Percentiles rank a stretch among this genome's conserved stretches.
Evolutionary conservation across 1,140 invertebrate genomes (phyloP).

Genomic region (Tetraneura akinire): DNA sequence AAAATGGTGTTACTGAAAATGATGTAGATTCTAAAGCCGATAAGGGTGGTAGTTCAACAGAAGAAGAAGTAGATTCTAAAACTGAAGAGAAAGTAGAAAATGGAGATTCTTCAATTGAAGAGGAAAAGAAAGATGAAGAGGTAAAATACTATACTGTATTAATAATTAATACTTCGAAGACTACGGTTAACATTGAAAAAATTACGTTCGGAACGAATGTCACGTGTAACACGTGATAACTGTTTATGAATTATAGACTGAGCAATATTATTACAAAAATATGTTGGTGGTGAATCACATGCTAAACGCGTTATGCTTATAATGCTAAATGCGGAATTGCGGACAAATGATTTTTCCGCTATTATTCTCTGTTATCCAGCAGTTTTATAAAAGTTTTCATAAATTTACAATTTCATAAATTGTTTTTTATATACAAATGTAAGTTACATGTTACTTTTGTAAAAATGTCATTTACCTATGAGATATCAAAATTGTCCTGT

Average conservation of each 20-base stretch:
- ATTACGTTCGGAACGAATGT: neutral
- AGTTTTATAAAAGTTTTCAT: neutral
- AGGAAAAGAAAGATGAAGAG: conserved; percentile 31
- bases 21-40: conserved; percentile 23
- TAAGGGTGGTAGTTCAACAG: conserved; percentile 32
- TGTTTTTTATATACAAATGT: neutral
- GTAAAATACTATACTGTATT: neutral
- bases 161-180: neutral
- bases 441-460: neutral
- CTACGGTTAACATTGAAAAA: neutral
- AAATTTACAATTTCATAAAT: neutral
- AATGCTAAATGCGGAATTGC: neutral
- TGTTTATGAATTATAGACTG: neutral
- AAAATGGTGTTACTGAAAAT: conserved; percentile 40
- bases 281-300: neutral
- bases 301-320: neutral
- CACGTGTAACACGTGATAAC: neutral
- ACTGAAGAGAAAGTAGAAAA: conserved; percentile 36
- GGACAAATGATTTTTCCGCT: neutral
- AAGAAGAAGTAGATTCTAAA: conserved; percentile 46
- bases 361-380: neutral
- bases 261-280: neutral
- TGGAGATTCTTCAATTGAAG: conserved; percentile 28
- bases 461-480: neutral
- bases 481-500: neutral